phyloP scores from a whole-genome alignment of 2,113 vertebrate species.

The Thalassoma bifasciatum region DNA sequence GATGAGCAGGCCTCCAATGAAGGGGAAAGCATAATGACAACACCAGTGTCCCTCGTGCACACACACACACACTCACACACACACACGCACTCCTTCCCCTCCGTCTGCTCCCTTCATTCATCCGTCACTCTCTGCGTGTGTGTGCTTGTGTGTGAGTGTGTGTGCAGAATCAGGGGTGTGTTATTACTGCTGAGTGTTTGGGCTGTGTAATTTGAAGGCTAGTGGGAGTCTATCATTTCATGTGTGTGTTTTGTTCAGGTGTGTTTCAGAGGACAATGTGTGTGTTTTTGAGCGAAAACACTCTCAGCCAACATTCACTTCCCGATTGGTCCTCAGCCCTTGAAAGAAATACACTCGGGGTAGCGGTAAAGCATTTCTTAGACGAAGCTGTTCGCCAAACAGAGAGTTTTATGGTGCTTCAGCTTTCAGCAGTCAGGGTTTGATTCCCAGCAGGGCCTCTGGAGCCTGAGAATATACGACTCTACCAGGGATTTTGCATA shows the following conservation, averaged over 20 bases:
- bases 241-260: slow-evolving; percentile 25
- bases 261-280: neutral
- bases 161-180: neutral
- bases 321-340: slow-evolving; percentile 21
- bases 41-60: slow-evolving; percentile 41
- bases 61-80: slow-evolving; percentile 21
- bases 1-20: slow-evolving; percentile 78
- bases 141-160: slow-evolving; percentile 20
- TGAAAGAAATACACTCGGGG: slow-evolving; percentile 24
- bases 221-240: neutral
- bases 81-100: slow-evolving; percentile 19
- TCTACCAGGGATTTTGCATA: slow-evolving; percentile 6
- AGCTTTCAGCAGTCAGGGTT: slow-evolving; percentile 37
- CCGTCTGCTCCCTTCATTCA: slow-evolving; percentile 42
- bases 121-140: slow-evolving; percentile 39
- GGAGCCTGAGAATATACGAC: slow-evolving; percentile 30
- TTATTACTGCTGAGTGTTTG: slow-evolving; percentile 24
- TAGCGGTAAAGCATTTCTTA: slow-evolving; percentile 25
- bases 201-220: slow-evolving; percentile 4
- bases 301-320: slow-evolving; percentile 18
- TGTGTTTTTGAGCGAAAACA: slow-evolving; percentile 19
- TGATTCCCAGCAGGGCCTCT: slow-evolving; percentile 40
- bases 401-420: slow-evolving; percentile 41
- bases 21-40: slow-evolving; percentile 76
- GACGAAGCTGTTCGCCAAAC: slow-evolving; percentile 34